A percentile compares a stretch with the other conserved stretches of the same genome.
Conservation (phyloP, 2,888 invertebrate species). For the Altica lythri region DNA sequence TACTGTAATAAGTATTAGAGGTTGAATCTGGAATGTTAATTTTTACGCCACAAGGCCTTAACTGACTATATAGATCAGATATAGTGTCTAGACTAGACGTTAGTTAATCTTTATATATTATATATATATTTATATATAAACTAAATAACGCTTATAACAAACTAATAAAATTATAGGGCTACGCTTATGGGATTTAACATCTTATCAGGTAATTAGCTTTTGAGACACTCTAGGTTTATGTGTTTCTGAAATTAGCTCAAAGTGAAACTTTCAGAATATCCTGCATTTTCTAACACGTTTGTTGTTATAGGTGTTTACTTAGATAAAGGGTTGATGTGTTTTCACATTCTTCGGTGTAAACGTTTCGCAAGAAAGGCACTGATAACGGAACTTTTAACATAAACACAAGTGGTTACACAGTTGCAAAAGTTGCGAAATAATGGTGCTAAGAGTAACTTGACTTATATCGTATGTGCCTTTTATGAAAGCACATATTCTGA, state of each 20-base stretch:
- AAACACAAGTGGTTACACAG: conserved; percentile 16
- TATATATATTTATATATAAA: too few relatives aligned
- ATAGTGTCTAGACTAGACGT: too few relatives aligned
- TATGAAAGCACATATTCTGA: too few relatives aligned
- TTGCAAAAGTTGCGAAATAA: background rate
- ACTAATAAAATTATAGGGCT: too few relatives aligned
- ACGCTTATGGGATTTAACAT: too few relatives aligned
- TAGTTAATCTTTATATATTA: too few relatives aligned
- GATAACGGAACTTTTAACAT: conserved; percentile 17
- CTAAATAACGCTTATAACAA: too few relatives aligned
- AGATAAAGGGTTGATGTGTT: conserved; percentile 31
- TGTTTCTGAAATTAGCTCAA: conserved; percentile 49
- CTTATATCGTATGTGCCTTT: too few relatives aligned
- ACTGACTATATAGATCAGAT: too few relatives aligned
- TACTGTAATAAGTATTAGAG: too few relatives aligned
- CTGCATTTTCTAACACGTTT: conserved; percentile 20
- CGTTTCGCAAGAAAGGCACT: conserved; percentile 1
- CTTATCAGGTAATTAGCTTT: conserved; percentile 51
- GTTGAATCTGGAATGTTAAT: too few relatives aligned
- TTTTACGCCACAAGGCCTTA: too few relatives aligned
- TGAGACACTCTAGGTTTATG: conserved; percentile 46
- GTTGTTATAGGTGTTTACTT: conserved; percentile 14
- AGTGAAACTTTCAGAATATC: conserved; percentile 38
- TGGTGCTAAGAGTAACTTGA: background rate
- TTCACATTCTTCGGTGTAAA: conserved; percentile 9